phyloP scores from a whole-genome alignment of 2,888 invertebrate species.

The Caenorhabditis doughertyi region DNA sequence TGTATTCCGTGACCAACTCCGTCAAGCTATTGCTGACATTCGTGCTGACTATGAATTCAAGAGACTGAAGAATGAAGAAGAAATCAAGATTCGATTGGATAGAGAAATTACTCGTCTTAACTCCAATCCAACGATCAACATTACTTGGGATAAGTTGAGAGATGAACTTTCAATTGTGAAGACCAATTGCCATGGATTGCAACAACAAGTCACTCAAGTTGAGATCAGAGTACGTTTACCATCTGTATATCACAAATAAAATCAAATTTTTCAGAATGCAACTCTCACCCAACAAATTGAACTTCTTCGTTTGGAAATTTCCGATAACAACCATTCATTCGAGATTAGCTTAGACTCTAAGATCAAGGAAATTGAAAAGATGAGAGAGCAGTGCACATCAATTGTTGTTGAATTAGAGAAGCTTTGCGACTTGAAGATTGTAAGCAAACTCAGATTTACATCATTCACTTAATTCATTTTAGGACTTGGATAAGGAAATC shows the following conservation, averaged over 20 bases:
- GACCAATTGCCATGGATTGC: slow-evolving; percentile 17
- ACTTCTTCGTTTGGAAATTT: slow-evolving; percentile 27
- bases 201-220: slow-evolving; percentile 32
- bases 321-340: slow-evolving; percentile 43
- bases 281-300: slow-evolving; percentile 53
- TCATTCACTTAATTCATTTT: background rate
- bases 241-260: background rate
- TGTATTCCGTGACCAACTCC: slow-evolving; percentile 85
- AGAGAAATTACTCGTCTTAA: slow-evolving; percentile 20
- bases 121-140: background rate
- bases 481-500: slow-evolving; percentile 56
- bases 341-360: slow-evolving; percentile 43
- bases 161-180: slow-evolving; percentile 40
- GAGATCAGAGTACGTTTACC: slow-evolving; percentile 40
- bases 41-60: slow-evolving; percentile 84
- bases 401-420: slow-evolving; percentile 57
- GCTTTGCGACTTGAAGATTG: slow-evolving; percentile 58
- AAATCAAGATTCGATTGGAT: slow-evolving; percentile 39
- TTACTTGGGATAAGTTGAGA: slow-evolving; percentile 22
- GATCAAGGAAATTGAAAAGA: slow-evolving; percentile 47
- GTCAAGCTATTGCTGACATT: slow-evolving; percentile 85
- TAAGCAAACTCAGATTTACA: slow-evolving; percentile 1
- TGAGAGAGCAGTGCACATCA: slow-evolving; percentile 53
- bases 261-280: slow-evolving; percentile 22
- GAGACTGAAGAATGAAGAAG: slow-evolving; percentile 43